Conservation (phyloP, 2,888 invertebrate genomes). For the Nineta flava region DNA sequence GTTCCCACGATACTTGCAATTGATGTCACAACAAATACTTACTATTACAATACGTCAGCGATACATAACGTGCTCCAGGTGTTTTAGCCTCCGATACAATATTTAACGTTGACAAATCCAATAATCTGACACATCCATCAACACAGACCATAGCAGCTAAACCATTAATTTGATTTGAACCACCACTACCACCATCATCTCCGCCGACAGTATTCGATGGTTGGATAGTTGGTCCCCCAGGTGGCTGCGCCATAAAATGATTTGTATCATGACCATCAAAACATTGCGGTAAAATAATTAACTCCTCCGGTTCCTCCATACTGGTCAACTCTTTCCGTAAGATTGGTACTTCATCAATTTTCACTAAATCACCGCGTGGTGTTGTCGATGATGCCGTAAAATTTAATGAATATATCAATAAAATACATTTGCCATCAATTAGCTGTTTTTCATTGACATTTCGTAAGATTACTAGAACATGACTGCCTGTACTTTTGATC, state of each 20-base stretch:
- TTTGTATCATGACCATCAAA: conserved; percentile 20
- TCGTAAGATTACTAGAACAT: conserved; percentile 44
- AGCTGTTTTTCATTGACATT: conserved; percentile 13
- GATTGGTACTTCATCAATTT: conserved; percentile 41
- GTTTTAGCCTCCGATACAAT: conserved; percentile 50
- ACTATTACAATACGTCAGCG: conserved; percentile 75
- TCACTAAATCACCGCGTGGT: conserved; percentile 24
- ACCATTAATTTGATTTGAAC: conserved; percentile 27
- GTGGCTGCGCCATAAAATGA: background rate
- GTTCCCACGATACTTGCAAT: background rate
- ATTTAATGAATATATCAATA: conserved; percentile 39
- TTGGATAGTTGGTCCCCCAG: too few relatives aligned
- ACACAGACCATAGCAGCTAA: conserved; percentile 57
- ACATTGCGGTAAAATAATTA: conserved; percentile 45
- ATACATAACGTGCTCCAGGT: conserved; percentile 56
- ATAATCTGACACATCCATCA: conserved; percentile 57
- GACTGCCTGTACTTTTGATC: conserved; percentile 45
- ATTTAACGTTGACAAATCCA: conserved; percentile 54
- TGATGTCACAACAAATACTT: too few relatives aligned
- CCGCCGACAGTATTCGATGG: too few relatives aligned
- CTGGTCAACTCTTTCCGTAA: conserved; percentile 41
- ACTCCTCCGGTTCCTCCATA: conserved; percentile 51
- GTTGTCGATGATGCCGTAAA: conserved; percentile 19
- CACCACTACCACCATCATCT: too few relatives aligned
- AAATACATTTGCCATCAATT: conserved; percentile 24